phyloP scores from a whole-genome alignment of 1,140 invertebrate genomes.

The Papilio aristodemus region DNA sequence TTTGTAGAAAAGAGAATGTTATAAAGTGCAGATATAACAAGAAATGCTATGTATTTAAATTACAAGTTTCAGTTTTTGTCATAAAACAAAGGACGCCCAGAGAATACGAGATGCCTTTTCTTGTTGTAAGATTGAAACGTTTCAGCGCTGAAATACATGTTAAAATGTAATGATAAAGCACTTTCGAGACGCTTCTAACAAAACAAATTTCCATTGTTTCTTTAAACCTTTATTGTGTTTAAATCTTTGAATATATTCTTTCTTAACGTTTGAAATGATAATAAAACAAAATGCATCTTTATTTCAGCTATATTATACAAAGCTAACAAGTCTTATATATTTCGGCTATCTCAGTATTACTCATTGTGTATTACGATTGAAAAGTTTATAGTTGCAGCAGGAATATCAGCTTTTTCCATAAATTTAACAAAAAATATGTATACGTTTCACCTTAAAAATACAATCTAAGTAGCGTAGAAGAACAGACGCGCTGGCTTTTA shows the following conservation, averaged over 20 bases:
- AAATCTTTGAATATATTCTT: background rate
- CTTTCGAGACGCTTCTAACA: background rate
- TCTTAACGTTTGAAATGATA: no score
- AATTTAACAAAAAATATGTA: no score
- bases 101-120: conserved; percentile 27
- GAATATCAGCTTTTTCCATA: no score
- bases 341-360: no score
- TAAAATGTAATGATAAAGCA: conserved; percentile 24
- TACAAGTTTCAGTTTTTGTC: conserved; percentile 25
- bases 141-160: conserved; percentile 14
- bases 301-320: no score
- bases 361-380: no score
- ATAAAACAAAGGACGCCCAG: conserved; percentile 21
- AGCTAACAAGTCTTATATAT: no score
- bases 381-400: no score
- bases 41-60: conserved; percentile 27
- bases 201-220: background rate
- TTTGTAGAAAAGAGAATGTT: conserved; percentile 9
- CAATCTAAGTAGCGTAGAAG: no score
- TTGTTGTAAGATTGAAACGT: conserved; percentile 18
- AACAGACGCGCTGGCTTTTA: no score
- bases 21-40: conserved; percentile 4
- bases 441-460: no score
- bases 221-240: conserved; percentile 1
- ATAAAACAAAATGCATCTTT: no score